Evolutionary conservation across 1,140 invertebrate genomes (phyloP), one percentile per base, ranked within the genome.

Genomic region (Portunus trituberculatus): DNA sequence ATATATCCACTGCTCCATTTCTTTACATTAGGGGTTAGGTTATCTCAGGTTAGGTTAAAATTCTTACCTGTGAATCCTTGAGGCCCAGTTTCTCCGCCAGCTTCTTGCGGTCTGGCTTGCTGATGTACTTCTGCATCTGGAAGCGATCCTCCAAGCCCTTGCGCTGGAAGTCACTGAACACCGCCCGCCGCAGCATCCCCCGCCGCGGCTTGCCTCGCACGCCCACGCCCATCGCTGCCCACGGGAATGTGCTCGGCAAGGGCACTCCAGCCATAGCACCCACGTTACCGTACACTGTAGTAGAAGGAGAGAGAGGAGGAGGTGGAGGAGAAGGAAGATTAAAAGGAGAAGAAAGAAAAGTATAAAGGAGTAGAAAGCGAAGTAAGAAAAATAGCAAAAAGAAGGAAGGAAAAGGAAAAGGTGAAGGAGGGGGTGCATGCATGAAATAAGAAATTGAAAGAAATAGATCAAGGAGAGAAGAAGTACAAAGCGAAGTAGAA

Each of bases 131-230:
- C 96, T 98, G 98, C 8, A 98, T 96, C 96, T 98, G 97, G 96
- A 98, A 98, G 67, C 97, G 96, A 95, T 97, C 97, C 96, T 97
- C 97, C 95, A 98, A 97, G 96, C 98, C 98, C 96, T 98, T 98
- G 20, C 98, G 95, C 96, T 98, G 98, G 16, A 97, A 97, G 96
- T 98, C 97, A 46, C 98, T 98, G 96, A 98, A 98, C 0, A 99
- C 99, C 0, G 99, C 99, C 95, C 99, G 97, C 52, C 97, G 95
- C 89, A 97, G 96, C 97, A 97, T 97, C 14, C 97, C 97, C 48
- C 97, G 96, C 46, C 97, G 96, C 2, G 97, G 97, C 96, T 97
- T 98, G 25, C 97, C 96, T 90, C 94, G 12, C 76, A 95, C 95
- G 31, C 96, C 96, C 82, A 96, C 96, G 89, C 95, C 97, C 95